Evolutionary conservation across 2,113 vertebrate genomes (phyloP).

Genomic region (Heptranchias perlo): DNA sequence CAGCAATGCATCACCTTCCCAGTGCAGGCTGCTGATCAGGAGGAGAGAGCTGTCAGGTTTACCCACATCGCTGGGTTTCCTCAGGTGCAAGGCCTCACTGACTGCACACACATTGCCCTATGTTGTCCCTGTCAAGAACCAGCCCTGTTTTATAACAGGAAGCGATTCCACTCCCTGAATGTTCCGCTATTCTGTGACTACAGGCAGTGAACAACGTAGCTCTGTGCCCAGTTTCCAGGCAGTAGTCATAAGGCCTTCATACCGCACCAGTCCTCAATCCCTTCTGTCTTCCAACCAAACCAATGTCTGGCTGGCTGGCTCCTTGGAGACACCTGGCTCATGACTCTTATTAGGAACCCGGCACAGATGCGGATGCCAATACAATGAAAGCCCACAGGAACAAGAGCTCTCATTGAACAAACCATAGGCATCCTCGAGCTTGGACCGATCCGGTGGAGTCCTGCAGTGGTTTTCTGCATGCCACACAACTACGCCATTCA

Average conservation of each 20-base stretch:
- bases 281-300: not conserved
- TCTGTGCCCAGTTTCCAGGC: not conserved
- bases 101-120: not conserved
- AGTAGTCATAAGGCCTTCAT: not conserved
- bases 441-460: not conserved
- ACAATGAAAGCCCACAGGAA: not conserved
- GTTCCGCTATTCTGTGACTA: not conserved
- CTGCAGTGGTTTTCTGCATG: not conserved
- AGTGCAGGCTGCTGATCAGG: not conserved
- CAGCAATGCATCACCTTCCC: not conserved
- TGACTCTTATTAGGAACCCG: not conserved
- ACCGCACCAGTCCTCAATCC: not conserved
- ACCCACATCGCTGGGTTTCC: not conserved
- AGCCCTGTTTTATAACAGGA: not conserved
- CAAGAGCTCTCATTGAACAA: not conserved
- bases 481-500: not conserved
- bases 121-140: not conserved
- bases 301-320: not conserved
- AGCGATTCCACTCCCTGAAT: not conserved
- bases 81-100: too few relatives aligned
- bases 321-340: not conserved
- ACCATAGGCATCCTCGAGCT: not conserved
- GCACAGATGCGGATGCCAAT: not conserved
- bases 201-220: not conserved
- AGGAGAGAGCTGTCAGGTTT: not conserved